These are phyloP conservation scores for Corythucha ciliata DNA, from an alignment of 2,888 invertebrate genomes.

Conservation along the genomic window DNA sequence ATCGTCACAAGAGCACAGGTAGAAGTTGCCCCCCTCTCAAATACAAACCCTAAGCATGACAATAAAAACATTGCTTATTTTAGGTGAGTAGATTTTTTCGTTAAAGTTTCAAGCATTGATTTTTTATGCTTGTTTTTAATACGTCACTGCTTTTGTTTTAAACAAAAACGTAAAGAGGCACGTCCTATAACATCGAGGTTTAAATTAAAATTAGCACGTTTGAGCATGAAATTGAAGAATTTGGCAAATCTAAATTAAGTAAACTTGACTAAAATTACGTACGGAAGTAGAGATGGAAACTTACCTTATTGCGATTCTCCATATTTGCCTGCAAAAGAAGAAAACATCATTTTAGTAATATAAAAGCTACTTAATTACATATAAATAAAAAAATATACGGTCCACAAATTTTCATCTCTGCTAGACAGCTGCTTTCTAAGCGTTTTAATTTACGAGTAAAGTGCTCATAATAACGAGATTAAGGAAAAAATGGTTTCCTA, in stretches of 20 bases:
- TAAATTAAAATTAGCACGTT: no score
- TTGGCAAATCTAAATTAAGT: no score
- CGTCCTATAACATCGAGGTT: no score
- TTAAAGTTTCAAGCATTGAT: slow-evolving; percentile 5
- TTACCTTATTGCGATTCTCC: no score
- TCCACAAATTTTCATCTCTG: no score
- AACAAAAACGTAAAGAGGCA: background rate
- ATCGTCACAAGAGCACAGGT: slow-evolving; percentile 21
- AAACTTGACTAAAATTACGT: no score
- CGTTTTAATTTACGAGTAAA: background rate
- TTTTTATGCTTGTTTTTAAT: slow-evolving; percentile 1
- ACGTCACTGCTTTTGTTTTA: slow-evolving; percentile 9
- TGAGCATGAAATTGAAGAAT: no score
- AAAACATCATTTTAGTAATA: no score
- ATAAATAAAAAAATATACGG: no score
- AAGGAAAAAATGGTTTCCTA: background rate
- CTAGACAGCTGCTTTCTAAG: slow-evolving; percentile 3
- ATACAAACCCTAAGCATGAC: slow-evolving; percentile 24
- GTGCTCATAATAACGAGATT: background rate
- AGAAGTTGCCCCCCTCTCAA: slow-evolving; percentile 23
- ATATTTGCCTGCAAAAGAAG: no score
- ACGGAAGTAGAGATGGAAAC: no score
- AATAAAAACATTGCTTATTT: slow-evolving; percentile 23
- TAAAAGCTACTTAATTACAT: no score
- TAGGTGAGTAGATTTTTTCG: slow-evolving; percentile 28